phyloP scores from a whole-genome alignment of 2,888 invertebrate genomes.

The Sturmia bella region DNA sequence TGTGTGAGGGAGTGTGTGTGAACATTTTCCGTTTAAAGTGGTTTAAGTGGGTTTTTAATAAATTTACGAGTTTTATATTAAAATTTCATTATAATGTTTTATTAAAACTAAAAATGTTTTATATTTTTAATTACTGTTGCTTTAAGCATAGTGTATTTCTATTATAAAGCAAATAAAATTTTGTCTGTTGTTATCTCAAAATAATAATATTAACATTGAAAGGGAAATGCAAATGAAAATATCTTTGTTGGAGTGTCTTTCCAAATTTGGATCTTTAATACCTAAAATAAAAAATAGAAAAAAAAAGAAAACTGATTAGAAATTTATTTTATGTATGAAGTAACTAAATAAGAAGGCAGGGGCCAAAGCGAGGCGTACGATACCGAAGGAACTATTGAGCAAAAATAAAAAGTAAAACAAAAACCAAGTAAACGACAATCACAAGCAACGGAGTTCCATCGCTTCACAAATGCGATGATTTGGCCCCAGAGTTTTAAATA shows the following conservation, averaged over 20 bases:
- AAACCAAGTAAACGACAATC: too few relatives aligned
- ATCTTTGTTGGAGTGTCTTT: slow-evolving; percentile 77
- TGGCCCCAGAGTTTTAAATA: too few relatives aligned
- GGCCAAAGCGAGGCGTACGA: too few relatives aligned
- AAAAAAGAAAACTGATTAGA: not conserved
- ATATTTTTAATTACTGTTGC: slow-evolving; percentile 8
- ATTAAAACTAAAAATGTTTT: slow-evolving; percentile 49
- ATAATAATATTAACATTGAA: too few relatives aligned
- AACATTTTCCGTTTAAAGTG: slow-evolving; percentile 61
- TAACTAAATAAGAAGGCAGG: too few relatives aligned
- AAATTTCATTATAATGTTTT: slow-evolving; percentile 70
- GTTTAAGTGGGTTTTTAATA: slow-evolving; percentile 73
- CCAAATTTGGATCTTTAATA: slow-evolving; percentile 79
- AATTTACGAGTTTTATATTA: slow-evolving; percentile 70
- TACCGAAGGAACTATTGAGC: too few relatives aligned
- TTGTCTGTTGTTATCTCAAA: not conserved
- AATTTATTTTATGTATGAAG: too few relatives aligned
- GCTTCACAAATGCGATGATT: too few relatives aligned
- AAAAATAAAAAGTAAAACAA: too few relatives aligned
- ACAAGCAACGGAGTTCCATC: too few relatives aligned
- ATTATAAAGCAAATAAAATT: not conserved
- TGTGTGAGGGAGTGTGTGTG: slow-evolving; percentile 26
- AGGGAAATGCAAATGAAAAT: slow-evolving; percentile 6
- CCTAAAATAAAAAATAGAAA: slow-evolving; percentile 72
- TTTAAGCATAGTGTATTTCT: not conserved